Evolutionary conservation across 2,113 vertebrate species (phyloP).

Genomic region (Fregetta grallaria): DNA sequence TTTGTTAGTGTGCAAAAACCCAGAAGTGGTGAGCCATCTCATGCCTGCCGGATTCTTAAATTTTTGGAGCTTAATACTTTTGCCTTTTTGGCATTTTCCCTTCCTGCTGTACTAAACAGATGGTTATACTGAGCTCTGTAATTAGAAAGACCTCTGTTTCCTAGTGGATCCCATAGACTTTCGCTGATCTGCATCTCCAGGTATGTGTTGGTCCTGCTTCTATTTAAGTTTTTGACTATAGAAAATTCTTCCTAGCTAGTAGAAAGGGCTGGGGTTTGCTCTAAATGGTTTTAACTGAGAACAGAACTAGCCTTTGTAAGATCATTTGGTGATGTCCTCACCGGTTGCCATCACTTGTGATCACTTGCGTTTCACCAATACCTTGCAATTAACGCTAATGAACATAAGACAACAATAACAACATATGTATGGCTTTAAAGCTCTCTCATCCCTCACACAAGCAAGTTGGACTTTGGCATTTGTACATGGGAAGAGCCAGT

Average conservation of each 20-base stretch:
- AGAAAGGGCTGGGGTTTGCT: not conserved
- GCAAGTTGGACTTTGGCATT: not conserved
- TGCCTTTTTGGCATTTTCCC: not conserved
- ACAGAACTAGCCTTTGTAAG: not conserved
- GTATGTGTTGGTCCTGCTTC: not conserved
- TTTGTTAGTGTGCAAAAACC: not conserved
- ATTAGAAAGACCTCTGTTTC: not conserved
- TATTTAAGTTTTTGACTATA: not conserved
- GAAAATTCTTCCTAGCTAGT: not conserved
- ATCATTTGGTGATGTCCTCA: not conserved
- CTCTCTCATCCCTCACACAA: not conserved
- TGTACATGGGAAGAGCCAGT: not conserved
- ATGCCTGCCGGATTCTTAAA: fast-evolving
- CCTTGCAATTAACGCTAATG: not conserved
- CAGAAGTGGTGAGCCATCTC: not conserved
- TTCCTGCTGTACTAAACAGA: not conserved
- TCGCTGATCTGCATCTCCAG: not conserved
- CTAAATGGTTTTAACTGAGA: not conserved
- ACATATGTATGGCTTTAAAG: not conserved
- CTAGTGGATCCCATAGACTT: not conserved
- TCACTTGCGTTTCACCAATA: not conserved
- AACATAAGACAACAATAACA: not conserved
- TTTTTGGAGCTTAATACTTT: not conserved
- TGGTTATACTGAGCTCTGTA: not conserved
- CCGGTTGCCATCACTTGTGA: not conserved